phyloP scores from a whole-genome alignment of 2,113 vertebrate species.

The Gavialis gangeticus region DNA sequence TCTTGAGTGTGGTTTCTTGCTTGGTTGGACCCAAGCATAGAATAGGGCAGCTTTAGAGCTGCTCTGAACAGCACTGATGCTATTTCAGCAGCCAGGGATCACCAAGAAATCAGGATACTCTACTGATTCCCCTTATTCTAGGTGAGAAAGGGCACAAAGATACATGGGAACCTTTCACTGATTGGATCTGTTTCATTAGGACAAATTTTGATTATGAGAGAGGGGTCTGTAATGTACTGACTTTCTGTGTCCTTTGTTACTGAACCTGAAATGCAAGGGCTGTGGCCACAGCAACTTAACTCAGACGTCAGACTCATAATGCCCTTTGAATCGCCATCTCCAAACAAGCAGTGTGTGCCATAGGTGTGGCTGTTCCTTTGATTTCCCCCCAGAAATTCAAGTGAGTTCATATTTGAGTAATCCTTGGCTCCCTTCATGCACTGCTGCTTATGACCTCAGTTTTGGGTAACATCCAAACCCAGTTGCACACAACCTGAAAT shows the following conservation, averaged over 20 bases:
- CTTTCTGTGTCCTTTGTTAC: background rate
- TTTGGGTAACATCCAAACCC: background rate
- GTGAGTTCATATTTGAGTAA: background rate
- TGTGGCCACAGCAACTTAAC: background rate
- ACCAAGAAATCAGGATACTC: background rate
- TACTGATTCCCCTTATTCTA: background rate
- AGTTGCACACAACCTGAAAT: background rate
- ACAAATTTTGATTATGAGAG: background rate
- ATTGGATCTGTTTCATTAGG: background rate
- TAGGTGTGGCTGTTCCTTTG: background rate
- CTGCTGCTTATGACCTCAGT: background rate
- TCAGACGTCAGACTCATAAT: background rate
- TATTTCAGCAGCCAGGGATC: background rate
- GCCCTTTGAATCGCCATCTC: rapidly evolving
- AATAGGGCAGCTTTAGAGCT: background rate
- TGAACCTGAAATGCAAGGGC: background rate
- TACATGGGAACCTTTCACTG: background rate
- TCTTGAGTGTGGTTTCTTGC: background rate
- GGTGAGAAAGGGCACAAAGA: background rate
- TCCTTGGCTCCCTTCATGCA: background rate
- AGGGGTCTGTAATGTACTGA: background rate
- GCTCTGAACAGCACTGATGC: background rate
- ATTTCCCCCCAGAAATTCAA: too few species aligned
- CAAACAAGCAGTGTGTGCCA: background rate
- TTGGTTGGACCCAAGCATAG: background rate